Evolutionary conservation across 2,888 invertebrate genomes (phyloP), one percentile per base, ranked within the genome.

Genomic region (Stictocephala bisonia): DNA sequence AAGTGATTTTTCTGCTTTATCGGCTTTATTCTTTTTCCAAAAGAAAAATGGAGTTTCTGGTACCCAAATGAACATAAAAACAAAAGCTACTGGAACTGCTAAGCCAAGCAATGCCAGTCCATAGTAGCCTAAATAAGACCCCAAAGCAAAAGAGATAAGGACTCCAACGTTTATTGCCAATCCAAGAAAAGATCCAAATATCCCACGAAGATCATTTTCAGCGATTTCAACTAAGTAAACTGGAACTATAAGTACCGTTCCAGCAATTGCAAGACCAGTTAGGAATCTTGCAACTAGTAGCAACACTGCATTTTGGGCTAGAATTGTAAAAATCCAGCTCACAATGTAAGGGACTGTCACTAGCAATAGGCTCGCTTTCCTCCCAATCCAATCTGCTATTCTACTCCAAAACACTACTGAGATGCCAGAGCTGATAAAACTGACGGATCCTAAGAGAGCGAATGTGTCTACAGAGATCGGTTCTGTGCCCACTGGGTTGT

Each of bases 191-290:
- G 88, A 86, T 0, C 90, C 89, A 3, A 90, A 81, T 4, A 86
- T 81, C 0, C 90, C 90, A 75, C 90, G 82, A 35, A 79, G 74
- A n/a, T 69, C 15, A 78, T 85, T 84, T 27, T 90, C 88, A 0
- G 90, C 86, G 0, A 90, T 87, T 82, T 93, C 93, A 0, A 88
- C 87, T 24, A 88, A 86, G 80, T 87, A 89, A 18, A 90, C 85
- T 0, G 91, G 90, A 0, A 86, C 85, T 29, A 88, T 84, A 6
- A 88, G 86, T 2, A 89, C 81, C 0, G 85, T 82, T 0, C 87
- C 86, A 0, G 88, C 88, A 0, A 86, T 87, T 0, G 87, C 85
- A 0, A 89, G 79, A 0, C 92, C 92, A 0, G 86, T 84, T 0
- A 91, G 77, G 51, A 90, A 86, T 66, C 90, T 84, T 0, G 87